Percentiles rank a stretch among this genome's conserved stretches.
These are phyloP conservation scores for Marisa cornuarietis DNA, from an alignment of 1,140 invertebrate species.

Conservation along the genomic window DNA sequence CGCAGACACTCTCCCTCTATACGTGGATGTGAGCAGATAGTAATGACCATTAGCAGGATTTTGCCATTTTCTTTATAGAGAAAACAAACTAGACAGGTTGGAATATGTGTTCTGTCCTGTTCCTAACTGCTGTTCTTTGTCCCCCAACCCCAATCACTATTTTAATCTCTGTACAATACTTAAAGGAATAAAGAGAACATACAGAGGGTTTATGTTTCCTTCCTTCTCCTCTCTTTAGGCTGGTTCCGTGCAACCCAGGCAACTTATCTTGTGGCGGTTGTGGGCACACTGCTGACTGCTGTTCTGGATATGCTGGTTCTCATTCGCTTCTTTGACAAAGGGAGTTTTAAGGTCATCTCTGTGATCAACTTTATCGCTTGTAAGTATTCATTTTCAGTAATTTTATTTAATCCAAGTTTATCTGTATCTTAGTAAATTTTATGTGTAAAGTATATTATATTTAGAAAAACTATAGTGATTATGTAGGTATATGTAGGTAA, in stretches of 20 bases:
- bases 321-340: conserved; percentile 34
- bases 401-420: no score
- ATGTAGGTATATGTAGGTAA: background rate
- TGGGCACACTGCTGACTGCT: conserved; percentile 25
- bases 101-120: background rate
- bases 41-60: background rate
- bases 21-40: no score
- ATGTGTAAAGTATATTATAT: background rate
- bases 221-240: conserved; percentile 19
- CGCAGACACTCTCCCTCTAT: no score
- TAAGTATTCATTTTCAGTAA: conserved; percentile 14
- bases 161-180: background rate
- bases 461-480: no score
- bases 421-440: no score
- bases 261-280: conserved; percentile 25
- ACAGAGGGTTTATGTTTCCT: background rate
- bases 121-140: background rate
- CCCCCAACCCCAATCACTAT: background rate
- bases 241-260: conserved; percentile 36
- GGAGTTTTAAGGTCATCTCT: conserved; percentile 28
- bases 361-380: conserved; percentile 31
- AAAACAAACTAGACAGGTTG: background rate
- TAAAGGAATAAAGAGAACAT: background rate
- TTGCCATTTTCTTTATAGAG: background rate
- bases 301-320: conserved; percentile 26